Evolutionary conservation across 2,888 invertebrate genomes (phyloP).

Genomic region (Synergus umbraculus): DNA sequence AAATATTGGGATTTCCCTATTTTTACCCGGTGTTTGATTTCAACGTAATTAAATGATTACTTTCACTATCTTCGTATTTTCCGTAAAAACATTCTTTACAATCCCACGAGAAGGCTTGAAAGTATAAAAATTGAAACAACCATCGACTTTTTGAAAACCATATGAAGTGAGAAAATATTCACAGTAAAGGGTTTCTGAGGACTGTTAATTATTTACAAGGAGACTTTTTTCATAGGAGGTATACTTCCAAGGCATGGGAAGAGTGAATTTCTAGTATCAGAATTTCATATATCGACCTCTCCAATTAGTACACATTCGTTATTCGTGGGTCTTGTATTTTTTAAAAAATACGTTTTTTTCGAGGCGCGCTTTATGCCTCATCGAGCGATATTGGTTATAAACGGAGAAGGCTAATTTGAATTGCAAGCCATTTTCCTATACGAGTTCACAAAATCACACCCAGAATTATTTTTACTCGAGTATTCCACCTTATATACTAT

Average conservation of each 20-base stretch:
- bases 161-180: background rate
- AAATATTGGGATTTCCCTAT: too few species aligned
- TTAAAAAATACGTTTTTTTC: constrained; percentile 45
- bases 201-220: background rate
- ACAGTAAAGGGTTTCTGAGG: background rate
- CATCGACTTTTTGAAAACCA: background rate
- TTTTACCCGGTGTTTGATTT: too few species aligned
- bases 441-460: constrained; percentile 61
- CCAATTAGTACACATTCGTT: constrained; percentile 17
- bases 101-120: background rate
- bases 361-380: constrained; percentile 44
- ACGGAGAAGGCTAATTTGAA: constrained; percentile 71
- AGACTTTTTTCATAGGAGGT: background rate
- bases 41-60: too few species aligned
- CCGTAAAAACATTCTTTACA: background rate
- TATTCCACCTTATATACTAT: background rate
- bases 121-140: background rate
- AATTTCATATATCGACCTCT: background rate
- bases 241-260: background rate
- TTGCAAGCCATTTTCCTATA: constrained; percentile 66
- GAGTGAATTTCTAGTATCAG: background rate
- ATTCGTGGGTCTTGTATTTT: background rate
- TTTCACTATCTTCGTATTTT: too few species aligned
- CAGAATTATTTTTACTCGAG: constrained; percentile 24
- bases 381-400: constrained; percentile 57